Conservation (phyloP, 1,140 invertebrate species). For the Rhizoglyphus robini region DNA sequence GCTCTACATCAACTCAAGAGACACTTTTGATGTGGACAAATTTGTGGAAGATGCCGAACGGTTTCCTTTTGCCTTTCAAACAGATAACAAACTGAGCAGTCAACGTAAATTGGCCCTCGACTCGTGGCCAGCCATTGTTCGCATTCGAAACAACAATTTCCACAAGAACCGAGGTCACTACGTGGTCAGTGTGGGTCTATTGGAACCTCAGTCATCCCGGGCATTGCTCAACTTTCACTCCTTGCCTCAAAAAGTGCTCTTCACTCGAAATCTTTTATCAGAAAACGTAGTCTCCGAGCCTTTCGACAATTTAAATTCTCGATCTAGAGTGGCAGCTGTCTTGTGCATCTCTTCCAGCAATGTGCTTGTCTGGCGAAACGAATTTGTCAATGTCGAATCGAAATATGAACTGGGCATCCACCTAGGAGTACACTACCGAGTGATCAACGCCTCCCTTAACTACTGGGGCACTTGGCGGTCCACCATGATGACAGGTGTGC, state of each 20-base stretch:
- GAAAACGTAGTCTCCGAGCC: constrained; percentile 77
- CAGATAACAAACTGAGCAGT: constrained; percentile 28
- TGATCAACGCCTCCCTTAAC: constrained; percentile 85
- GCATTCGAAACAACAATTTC: constrained; percentile 78
- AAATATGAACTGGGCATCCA: constrained; percentile 89
- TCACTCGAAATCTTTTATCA: constrained; percentile 73
- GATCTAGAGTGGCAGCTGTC: constrained; percentile 73
- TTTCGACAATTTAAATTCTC: constrained; percentile 62
- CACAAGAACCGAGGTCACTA: constrained; percentile 68
- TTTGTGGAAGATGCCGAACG: constrained; percentile 18
- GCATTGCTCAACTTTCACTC: constrained; percentile 35
- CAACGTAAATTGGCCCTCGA: constrained; percentile 3
- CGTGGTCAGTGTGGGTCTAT: constrained; percentile 70
- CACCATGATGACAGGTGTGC: background rate
- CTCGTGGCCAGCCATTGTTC: constrained; percentile 47
- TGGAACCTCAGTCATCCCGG: constrained; percentile 38
- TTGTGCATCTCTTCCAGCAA: constrained; percentile 74
- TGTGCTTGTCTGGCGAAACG: constrained; percentile 74
- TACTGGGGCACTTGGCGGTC: constrained; percentile 56
- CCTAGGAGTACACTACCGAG: constrained; percentile 76
- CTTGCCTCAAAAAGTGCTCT: constrained; percentile 58
- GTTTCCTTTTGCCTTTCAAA: constrained; percentile 17
- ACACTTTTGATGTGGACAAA: constrained; percentile 34
- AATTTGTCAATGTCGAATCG: constrained; percentile 76
- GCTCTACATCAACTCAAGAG: constrained; percentile 72